phyloP scores from a whole-genome alignment of 2,888 invertebrate species.

The Idaea straminata region DNA sequence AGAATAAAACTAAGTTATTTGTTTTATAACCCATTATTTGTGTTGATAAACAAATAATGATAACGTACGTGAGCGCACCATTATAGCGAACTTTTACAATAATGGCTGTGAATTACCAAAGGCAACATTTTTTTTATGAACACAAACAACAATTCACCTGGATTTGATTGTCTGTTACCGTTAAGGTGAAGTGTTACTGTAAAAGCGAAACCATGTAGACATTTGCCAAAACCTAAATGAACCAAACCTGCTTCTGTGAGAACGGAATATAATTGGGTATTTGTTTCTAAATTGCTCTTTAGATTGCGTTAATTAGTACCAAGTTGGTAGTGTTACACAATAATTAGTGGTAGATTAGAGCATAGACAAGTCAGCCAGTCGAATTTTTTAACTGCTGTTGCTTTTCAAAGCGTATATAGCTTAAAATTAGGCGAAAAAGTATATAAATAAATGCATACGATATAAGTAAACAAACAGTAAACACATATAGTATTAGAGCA shows the following conservation, averaged over 20 bases:
- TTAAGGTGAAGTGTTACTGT: constrained; percentile 32
- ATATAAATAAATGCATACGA: no score
- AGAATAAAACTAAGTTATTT: neutral
- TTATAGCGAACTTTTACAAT: constrained; percentile 19
- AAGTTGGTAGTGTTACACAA: constrained; percentile 11
- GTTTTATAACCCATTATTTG: neutral
- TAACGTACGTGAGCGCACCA: constrained; percentile 14
- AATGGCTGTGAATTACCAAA: constrained; percentile 18
- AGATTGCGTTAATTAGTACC: constrained; percentile 24
- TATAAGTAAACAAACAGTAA: no score
- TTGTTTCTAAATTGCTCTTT: constrained; percentile 22
- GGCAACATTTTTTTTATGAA: constrained; percentile 10
- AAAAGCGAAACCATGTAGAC: constrained; percentile 35
- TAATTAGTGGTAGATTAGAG: neutral
- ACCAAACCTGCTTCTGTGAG: constrained; percentile 31
- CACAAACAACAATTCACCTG: constrained; percentile 20
- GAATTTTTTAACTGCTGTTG: neutral
- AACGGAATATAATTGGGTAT: constrained; percentile 27
- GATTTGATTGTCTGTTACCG: constrained; percentile 25
- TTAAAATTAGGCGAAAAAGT: no score
- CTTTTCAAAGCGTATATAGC: neutral
- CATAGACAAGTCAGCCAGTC: neutral
- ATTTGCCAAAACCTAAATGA: constrained; percentile 23
- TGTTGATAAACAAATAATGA: constrained; percentile 21
- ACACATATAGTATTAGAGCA: neutral